phyloP scores from a whole-genome alignment of 2,113 vertebrate species.

The Oncorhynchus nerka region DNA sequence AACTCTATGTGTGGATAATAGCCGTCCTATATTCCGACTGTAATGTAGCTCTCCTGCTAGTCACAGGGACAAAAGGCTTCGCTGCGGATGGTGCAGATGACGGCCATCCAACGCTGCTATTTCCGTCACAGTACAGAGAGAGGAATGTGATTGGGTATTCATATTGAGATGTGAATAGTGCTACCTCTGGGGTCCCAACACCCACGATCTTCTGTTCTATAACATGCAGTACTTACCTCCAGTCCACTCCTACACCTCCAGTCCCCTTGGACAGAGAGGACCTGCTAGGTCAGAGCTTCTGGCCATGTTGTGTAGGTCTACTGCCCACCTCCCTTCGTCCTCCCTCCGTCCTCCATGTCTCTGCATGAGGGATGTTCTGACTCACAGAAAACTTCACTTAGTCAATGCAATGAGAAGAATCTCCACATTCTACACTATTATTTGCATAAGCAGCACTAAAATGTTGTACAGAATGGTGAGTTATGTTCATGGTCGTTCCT shows the following conservation, averaged over 20 bases:
- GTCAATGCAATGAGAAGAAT: no score
- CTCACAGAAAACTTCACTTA: neutral
- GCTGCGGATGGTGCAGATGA: neutral
- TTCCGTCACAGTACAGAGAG: neutral
- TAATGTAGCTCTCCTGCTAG: neutral
- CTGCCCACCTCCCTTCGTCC: neutral
- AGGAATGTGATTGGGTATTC: no score
- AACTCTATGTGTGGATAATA: neutral
- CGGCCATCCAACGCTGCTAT: neutral
- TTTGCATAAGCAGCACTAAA: neutral
- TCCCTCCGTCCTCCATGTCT: neutral
- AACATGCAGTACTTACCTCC: constrained; percentile 3
- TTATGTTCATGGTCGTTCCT: neutral
- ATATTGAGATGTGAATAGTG: neutral
- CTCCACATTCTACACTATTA: no score
- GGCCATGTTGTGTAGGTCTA: neutral
- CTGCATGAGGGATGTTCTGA: neutral
- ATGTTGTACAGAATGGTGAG: neutral
- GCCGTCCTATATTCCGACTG: neutral
- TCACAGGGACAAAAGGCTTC: neutral
- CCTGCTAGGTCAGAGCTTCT: neutral
- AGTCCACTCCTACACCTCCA: constrained; percentile 42
- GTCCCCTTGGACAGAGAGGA: neutral
- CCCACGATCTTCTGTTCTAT: neutral
- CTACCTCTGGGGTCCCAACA: neutral